These are phyloP conservation scores for Ditylenchus dipsaci DNA, from an alignment of 1,140 invertebrate genomes.

Conservation along the genomic window DNA sequence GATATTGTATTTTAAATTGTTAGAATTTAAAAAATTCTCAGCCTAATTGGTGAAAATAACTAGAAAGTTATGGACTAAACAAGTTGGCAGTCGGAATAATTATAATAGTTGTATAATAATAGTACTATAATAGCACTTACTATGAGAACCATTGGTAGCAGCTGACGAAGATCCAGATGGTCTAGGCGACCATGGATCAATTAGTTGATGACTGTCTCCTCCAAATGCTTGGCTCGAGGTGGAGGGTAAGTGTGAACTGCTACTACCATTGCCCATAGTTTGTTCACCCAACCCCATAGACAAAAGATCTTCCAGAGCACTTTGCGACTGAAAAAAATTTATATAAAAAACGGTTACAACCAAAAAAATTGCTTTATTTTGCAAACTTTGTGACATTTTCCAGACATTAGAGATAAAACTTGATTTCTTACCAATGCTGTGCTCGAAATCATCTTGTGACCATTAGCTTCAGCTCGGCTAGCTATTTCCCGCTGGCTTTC, in stretches of 20 bases:
- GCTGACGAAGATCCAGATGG: slow-evolving; percentile 9
- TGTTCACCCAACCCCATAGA: slow-evolving; percentile 49
- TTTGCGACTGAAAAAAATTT: slow-evolving; percentile 30
- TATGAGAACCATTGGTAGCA: neutral
- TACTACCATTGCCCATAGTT: slow-evolving; percentile 9
- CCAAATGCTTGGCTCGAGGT: slow-evolving; percentile 13
- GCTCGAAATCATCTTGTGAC: slow-evolving; percentile 8
- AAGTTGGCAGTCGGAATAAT: too few species aligned
- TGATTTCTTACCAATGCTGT: slow-evolving; percentile 17
- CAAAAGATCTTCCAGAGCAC: slow-evolving; percentile 54
- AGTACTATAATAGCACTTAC: too few species aligned
- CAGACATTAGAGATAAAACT: too few species aligned
- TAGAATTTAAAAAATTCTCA: too few species aligned
- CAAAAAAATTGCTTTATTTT: too few species aligned
- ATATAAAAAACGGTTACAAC: neutral
- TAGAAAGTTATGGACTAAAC: neutral
- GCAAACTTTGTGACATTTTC: too few species aligned
- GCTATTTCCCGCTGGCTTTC: slow-evolving; percentile 42
- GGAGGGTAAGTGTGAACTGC: neutral
- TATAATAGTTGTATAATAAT: too few species aligned
- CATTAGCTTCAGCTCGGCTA: slow-evolving; percentile 5
- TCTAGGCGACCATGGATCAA: slow-evolving; percentile 37
- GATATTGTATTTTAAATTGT: too few species aligned
- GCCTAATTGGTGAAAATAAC: too few species aligned
- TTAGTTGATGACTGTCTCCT: slow-evolving; percentile 14